Base-by-base conservation (phyloP, 2,113 vertebrate genomes). In the Apus apus region DNA sequence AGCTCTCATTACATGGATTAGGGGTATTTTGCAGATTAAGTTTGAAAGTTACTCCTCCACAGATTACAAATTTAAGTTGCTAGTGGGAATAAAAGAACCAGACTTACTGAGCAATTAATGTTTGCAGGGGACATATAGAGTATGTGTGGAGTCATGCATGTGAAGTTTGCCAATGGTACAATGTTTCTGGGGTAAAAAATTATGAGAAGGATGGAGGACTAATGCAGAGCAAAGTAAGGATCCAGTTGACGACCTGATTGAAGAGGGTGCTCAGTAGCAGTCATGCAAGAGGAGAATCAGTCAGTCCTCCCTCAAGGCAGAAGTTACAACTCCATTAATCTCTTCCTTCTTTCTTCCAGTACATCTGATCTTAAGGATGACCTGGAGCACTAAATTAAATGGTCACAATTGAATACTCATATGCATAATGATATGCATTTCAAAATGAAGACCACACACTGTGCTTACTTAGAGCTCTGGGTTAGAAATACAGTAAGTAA, bases 331-430 rank as follows among this genome's bases (percentile, higher is more conserved):
- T 90, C 71, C 67, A 76, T 83, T 70, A 57, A 85, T 93, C 54
- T 87, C 56, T 56, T 87, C 38, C 36, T 94, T 11, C 32, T 82
- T 68, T 67, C 57, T 61, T 14, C 64, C 9, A 9, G 70, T 43
- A 4, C 26, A 6, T 65, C 73, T 85, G 78, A 2, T 82, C 58
- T 65, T 27, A 22, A 76, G 73, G 77, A 70, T 58, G 90, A 88
- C 90, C 94, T 17, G 64, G 51, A 94, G 71, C 82, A 54, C 58
- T 94, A 58, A 38, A 86, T 94, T 90, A 88, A 93, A 51, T 62
- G 90, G 54, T 66, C 85, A 83, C 54, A 70, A 34, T 17, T 92
- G 71, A 80, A 80, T 62, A 13, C 14, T 75, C 82, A 61, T 62
- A 30, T 50, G n/a, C 67, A 62, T 76, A 91, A 88, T 5, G 54